Evolutionary conservation across 2,797 vertebrate species (phyloP).

Genomic region (Cygnus olor): DNA sequence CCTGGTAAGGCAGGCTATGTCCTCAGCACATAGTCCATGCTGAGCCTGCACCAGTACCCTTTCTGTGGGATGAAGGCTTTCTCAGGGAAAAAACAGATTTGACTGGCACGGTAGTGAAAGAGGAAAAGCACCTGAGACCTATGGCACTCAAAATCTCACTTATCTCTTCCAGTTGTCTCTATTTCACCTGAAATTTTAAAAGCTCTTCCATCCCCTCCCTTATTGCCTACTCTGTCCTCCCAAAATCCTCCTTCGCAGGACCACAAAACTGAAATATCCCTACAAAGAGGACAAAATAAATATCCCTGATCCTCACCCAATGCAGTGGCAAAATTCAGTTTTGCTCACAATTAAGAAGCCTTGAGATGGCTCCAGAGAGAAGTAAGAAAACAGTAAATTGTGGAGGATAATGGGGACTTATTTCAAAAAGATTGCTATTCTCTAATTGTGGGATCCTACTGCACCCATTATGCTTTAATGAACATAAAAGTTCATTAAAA

Average conservation of each 20-base stretch:
- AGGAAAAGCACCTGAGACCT: background rate
- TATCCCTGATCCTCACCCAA: background rate
- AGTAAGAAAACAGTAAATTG: background rate
- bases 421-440: background rate
- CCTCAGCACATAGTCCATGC: too few species aligned
- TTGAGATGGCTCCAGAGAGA: background rate
- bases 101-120: background rate
- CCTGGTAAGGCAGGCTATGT: background rate
- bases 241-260: background rate
- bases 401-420: rapidly evolving
- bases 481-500: background rate
- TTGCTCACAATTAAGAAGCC: background rate
- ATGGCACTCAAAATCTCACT: background rate
- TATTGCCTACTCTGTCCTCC: background rate
- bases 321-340: background rate
- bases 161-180: background rate
- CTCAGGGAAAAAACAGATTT: background rate
- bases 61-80: background rate
- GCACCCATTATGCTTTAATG: background rate
- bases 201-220: background rate
- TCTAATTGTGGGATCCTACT: background rate
- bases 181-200: background rate
- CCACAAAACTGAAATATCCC: background rate
- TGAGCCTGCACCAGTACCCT: background rate
- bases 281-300: background rate